A percentile compares a stretch with the other conserved stretches of the same genome.
phyloP scores from a whole-genome alignment of 2,113 vertebrate species.

The Amblyornis subalaris region DNA sequence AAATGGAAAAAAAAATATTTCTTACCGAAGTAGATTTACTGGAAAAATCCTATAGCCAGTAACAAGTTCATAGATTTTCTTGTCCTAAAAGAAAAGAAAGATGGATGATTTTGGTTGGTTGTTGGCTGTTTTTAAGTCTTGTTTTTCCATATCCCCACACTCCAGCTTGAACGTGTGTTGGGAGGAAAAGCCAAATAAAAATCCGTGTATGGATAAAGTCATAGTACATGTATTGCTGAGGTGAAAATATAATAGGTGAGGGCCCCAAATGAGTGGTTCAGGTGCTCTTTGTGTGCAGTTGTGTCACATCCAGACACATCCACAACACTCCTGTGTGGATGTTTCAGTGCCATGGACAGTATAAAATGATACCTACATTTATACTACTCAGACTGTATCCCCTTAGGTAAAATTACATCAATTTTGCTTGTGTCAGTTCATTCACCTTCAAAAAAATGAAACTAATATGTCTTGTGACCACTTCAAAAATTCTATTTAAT shows the following conservation, averaged over 20 bases:
- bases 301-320: not conserved
- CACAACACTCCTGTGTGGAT: not conserved
- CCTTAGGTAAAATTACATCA: not conserved
- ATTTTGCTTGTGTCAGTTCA: not conserved
- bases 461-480: not conserved
- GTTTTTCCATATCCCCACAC: not conserved
- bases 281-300: not conserved
- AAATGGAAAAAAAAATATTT: not conserved
- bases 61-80: not conserved
- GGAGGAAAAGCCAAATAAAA: not conserved
- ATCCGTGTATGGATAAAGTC: not conserved
- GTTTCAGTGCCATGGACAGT: not conserved
- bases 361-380: not conserved
- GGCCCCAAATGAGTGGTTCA: not conserved
- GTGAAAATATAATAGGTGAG: not conserved
- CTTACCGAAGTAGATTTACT: not conserved
- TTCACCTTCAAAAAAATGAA: not conserved
- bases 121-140: not conserved
- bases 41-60: not conserved
- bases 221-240: not conserved
- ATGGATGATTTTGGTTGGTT: not conserved
- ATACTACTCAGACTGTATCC: not conserved
- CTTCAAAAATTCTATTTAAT: not conserved
- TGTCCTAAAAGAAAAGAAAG: not conserved
- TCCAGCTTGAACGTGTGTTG: not conserved